These are phyloP conservation scores for Lycaon pictus DNA, from an alignment of 2,113 vertebrate genomes.

Conservation along the genomic window DNA sequence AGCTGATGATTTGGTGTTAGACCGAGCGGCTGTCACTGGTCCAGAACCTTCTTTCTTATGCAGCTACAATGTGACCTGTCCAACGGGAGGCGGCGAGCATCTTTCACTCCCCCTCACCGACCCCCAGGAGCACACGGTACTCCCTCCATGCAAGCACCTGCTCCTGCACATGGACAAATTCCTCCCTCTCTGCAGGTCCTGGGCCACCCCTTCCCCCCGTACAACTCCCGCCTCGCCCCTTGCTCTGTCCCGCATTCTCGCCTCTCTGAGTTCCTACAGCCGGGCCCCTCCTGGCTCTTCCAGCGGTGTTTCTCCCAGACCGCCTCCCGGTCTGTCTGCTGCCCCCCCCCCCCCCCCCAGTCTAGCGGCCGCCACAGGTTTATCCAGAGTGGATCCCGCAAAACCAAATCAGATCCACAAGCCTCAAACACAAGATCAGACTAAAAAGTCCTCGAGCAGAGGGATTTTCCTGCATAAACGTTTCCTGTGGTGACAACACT, in stretches of 20 bases:
- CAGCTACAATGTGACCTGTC: fast-evolving
- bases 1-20: not conserved
- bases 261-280: not conserved
- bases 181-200: not conserved
- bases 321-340: not conserved
- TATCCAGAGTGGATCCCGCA: not conserved
- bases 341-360: not conserved
- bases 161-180: too few relatives aligned
- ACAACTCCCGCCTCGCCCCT: not conserved
- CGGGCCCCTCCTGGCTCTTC: not conserved
- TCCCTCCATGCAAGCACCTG: too few relatives aligned
- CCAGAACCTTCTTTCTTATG: not conserved
- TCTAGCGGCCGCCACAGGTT: too few relatives aligned
- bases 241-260: not conserved
- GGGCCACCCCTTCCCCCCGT: not conserved
- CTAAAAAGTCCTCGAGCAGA: not conserved
- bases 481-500: not conserved
- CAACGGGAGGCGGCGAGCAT: fast-evolving
- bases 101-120: fast-evolving
- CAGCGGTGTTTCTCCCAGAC: not conserved
- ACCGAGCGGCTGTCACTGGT: not conserved
- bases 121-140: fast-evolving
- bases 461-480: not conserved
- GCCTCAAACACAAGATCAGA: not conserved
- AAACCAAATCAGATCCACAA: not conserved